phyloP scores from a whole-genome alignment of 2,888 invertebrate species.

The Hydroisotoma schaefferi region DNA sequence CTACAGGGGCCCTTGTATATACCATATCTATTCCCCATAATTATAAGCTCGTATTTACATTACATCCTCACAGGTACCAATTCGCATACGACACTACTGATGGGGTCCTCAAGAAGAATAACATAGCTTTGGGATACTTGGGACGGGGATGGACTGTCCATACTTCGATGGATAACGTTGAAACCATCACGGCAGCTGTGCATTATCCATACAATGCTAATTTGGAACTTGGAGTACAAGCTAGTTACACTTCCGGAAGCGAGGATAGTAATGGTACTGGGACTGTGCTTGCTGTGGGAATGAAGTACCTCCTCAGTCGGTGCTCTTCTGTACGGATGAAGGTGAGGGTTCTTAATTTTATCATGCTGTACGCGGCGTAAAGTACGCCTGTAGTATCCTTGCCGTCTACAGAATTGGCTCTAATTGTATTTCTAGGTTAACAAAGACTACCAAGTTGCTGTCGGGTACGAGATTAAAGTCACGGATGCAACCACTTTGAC shows the following conservation, averaged over 20 bases:
- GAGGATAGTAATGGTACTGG: conserved; percentile 7
- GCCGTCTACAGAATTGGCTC: not conserved
- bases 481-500: conserved; percentile 17
- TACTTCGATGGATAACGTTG: conserved; percentile 22
- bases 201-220: conserved; percentile 5
- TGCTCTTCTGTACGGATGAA: conserved; percentile 26
- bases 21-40: too few relatives aligned
- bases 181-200: conserved; percentile 17
- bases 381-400: not conserved
- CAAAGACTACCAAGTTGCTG: conserved; percentile 6
- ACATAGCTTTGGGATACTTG: conserved; percentile 18
- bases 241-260: conserved; percentile 21
- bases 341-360: conserved; percentile 10
- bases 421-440: conserved; percentile 16
- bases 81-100: conserved; percentile 14
- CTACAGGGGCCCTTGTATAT: too few relatives aligned
- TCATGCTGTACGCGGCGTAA: not conserved
- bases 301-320: conserved; percentile 21
- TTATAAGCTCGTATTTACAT: not conserved
- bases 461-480: conserved; percentile 25
- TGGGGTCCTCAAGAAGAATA: conserved; percentile 16
- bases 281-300: conserved; percentile 8
- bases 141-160: conserved; percentile 22
- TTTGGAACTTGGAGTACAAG: conserved; percentile 20
- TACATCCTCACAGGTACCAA: too few relatives aligned